Percentiles rank a stretch among this genome's conserved stretches.
These are phyloP conservation scores for Masnerella sp. DNA, from an alignment of 2,888 invertebrate genomes.

Conservation along the genomic window DNA sequence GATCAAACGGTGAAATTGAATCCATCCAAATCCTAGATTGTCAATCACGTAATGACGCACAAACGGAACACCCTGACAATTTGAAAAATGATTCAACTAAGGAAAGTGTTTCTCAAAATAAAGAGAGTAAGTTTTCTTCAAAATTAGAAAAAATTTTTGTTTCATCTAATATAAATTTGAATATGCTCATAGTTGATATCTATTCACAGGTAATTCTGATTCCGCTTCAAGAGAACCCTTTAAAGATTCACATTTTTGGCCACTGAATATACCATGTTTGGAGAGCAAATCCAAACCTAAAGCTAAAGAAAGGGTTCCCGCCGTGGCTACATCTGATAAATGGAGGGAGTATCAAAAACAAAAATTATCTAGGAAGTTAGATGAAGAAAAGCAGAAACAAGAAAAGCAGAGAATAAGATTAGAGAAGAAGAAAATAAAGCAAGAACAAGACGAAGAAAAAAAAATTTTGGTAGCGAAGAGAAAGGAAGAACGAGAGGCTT, in stretches of 20 bases:
- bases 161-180: background rate
- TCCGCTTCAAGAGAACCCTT: background rate
- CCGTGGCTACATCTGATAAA: constrained; percentile 1
- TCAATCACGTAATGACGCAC: too few species aligned
- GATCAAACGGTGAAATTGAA: constrained; percentile 1
- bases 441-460: constrained; percentile 12
- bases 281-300: background rate
- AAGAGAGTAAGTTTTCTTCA: background rate
- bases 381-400: constrained; percentile 1
- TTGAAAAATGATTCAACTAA: background rate
- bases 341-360: constrained; percentile 3
- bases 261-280: background rate
- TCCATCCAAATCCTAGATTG: constrained; percentile 1
- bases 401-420: constrained; percentile 3
- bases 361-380: background rate
- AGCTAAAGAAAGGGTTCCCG: constrained; percentile 6
- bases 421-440: constrained; percentile 3
- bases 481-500: constrained; percentile 6
- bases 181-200: background rate
- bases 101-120: constrained; percentile 8
- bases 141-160: background rate
- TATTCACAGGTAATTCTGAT: background rate
- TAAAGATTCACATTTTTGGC: background rate
- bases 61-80: background rate
- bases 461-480: constrained; percentile 5